A percentile compares a stretch with the other conserved stretches of the same genome.
phyloP scores from a whole-genome alignment of 2,888 invertebrate genomes.

The Ashinkailepas kermadecensis region DNA sequence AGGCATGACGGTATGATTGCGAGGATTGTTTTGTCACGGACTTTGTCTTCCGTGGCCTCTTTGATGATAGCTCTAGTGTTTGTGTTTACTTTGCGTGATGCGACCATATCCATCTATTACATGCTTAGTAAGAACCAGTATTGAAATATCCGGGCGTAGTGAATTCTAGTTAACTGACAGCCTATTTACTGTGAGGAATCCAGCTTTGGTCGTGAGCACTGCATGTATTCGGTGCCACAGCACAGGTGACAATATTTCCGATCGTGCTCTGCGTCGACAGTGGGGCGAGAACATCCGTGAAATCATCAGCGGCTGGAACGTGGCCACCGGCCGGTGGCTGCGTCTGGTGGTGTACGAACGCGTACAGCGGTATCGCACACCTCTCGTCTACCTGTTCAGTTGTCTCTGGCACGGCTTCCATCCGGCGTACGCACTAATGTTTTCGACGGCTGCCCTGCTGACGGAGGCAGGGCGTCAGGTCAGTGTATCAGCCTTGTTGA shows the following conservation, averaged over 20 bases:
- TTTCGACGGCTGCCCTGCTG: slow-evolving; percentile 30
- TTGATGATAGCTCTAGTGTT: too few species aligned
- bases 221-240: too few species aligned
- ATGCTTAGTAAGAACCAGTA: too few species aligned
- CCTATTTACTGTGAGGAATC: too few species aligned
- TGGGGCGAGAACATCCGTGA: slow-evolving; percentile 75
- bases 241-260: too few species aligned
- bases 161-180: too few species aligned
- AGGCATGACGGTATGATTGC: background rate
- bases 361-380: slow-evolving; percentile 58
- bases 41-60: too few species aligned
- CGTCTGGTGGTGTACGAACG: slow-evolving; percentile 85
- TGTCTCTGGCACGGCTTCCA: slow-evolving; percentile 97
- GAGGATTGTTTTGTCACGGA: background rate
- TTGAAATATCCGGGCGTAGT: too few species aligned
- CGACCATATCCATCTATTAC: too few species aligned
- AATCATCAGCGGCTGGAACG: slow-evolving; percentile 88
- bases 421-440: slow-evolving; percentile 63
- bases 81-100: too few species aligned
- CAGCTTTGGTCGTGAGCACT: too few species aligned
- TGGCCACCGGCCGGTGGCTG: slow-evolving; percentile 88
- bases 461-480: slow-evolving; percentile 32
- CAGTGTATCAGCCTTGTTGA: background rate
- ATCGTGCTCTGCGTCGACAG: slow-evolving; percentile 45
- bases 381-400: slow-evolving; percentile 75